Conservation (phyloP, 2,113 vertebrate species). For the Euleptes europaea region DNA sequence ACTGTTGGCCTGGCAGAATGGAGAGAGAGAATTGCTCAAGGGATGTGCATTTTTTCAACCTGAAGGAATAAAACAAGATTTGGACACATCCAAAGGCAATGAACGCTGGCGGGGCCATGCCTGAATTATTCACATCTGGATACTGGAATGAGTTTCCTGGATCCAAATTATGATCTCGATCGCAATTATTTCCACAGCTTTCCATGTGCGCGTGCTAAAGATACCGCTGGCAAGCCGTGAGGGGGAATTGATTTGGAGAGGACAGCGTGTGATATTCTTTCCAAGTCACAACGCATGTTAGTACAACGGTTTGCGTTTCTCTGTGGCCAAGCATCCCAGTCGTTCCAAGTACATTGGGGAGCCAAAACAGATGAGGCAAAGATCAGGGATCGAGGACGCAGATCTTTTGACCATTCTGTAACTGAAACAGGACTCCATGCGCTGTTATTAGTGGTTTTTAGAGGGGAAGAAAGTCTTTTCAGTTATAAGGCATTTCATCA, state of each 20-base stretch:
- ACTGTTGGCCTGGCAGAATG: no score
- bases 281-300: background rate
- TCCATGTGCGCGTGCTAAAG: conserved; percentile 2
- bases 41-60: no score
- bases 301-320: conserved; percentile 27
- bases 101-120: background rate
- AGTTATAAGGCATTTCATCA: no score
- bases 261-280: background rate
- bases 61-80: background rate
- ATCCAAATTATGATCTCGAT: background rate
- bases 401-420: no score
- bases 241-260: background rate
- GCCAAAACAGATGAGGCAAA: no score
- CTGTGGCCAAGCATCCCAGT: background rate
- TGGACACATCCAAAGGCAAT: conserved; percentile 15
- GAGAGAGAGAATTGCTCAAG: no score
- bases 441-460: no score
- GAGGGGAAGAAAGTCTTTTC: no score
- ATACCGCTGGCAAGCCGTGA: background rate
- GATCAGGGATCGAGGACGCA: no score
- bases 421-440: no score
- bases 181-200: no score
- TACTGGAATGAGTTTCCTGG: background rate
- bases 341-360: conserved; percentile 13
- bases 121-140: conserved; percentile 7